Evolutionary conservation across 2,797 vertebrate genomes (phyloP).

Genomic region (Typhlichthys eigenmanni): DNA sequence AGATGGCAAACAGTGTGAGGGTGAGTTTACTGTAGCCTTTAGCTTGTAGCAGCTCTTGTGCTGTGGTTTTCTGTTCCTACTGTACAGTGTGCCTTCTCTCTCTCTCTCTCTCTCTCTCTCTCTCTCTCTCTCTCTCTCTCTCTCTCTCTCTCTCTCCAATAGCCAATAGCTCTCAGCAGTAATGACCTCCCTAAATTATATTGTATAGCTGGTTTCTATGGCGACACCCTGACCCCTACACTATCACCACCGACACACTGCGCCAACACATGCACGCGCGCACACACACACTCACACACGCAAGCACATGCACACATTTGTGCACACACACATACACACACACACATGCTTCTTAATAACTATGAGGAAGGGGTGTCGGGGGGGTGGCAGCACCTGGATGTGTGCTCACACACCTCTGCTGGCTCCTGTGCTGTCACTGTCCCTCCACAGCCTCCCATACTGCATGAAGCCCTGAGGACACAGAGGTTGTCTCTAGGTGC

Average conservation of each 20-base stretch:
- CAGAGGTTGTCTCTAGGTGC: no score
- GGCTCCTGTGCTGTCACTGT: conserved; percentile 41
- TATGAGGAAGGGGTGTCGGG: conserved; percentile 70
- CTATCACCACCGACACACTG: no score
- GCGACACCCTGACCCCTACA: no score
- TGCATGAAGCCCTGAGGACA: no score
- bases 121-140: background rate
- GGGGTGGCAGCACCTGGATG: conserved; percentile 58
- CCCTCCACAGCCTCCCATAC: no score
- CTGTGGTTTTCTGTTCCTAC: background rate
- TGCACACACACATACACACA: background rate
- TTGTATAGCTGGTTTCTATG: no score
- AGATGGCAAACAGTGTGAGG: conserved; percentile 92
- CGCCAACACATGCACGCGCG: no score
- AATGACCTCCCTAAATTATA: no score
- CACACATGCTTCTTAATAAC: conserved; percentile 63
- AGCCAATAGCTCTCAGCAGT: no score
- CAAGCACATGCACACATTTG: no score
- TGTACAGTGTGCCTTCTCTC: background rate
- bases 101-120: background rate
- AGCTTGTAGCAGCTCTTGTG: background rate
- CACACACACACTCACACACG: no score
- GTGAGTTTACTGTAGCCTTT: conserved; percentile 67
- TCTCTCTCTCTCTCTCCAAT: no score
- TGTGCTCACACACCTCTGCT: conserved; percentile 69